Evolutionary conservation across 2,113 vertebrate genomes (phyloP).

Genomic region (Procavia capensis): DNA sequence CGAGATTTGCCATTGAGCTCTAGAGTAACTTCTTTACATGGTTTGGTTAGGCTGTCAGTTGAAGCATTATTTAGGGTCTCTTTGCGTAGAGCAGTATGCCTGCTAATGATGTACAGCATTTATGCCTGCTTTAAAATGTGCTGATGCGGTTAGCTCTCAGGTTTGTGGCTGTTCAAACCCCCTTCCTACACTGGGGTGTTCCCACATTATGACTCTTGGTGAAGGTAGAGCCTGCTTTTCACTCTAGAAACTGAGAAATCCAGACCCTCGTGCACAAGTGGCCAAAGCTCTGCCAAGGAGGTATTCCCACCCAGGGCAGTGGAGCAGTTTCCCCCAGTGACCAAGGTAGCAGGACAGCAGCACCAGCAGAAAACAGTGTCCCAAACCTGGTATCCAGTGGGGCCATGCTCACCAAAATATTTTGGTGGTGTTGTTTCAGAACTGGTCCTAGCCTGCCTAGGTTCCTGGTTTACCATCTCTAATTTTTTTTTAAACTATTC

Average conservation of each 20-base stretch:
- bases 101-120: too few relatives aligned
- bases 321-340: neutral
- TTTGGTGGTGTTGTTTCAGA: neutral
- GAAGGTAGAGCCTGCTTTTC: neutral
- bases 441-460: neutral
- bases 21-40: neutral
- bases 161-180: neutral
- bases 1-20: neutral
- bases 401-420: neutral
- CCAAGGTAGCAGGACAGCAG: neutral
- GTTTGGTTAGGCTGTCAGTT: neutral
- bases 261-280: neutral
- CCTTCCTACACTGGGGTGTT: neutral
- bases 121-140: constrained; percentile 2
- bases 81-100: neutral
- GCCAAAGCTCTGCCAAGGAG: neutral
- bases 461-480: neutral
- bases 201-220: neutral
- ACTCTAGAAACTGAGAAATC: neutral
- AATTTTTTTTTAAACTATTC: constrained; percentile 34
- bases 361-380: neutral
- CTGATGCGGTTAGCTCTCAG: neutral
- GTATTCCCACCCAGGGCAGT: neutral
- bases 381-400: too few relatives aligned
- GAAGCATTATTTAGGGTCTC: neutral